Evolutionary conservation across 2,113 vertebrate genomes (phyloP), one percentile per base, ranked within the genome.

Genomic region (Leiothrix lutea): DNA sequence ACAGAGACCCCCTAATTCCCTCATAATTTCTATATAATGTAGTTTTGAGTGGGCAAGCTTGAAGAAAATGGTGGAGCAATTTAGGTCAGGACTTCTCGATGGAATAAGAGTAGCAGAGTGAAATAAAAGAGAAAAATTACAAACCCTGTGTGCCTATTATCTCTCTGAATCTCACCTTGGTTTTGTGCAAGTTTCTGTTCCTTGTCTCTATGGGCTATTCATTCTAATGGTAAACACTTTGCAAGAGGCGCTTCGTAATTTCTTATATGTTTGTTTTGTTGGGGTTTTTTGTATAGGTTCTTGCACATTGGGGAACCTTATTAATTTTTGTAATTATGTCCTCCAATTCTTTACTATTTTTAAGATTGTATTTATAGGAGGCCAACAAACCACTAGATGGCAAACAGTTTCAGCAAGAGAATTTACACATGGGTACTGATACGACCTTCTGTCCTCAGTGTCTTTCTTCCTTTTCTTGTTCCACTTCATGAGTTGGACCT

Each of bases 341-440:
- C 33, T 88, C 29, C 31, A 62, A 5, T 42, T 31, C 57, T 86
- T 54, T 47, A 36, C 21, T 61, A 4, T 53, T 78, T 79, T 67
- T 12, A 64, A 69, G n/a, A 45, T 40, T 53, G 2, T 62, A n/a
- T 88, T 77, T 95, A 38, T 53, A 80, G 83, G 31, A 75, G 8
- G 31, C 57, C 8, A 79, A 75, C n/a, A 87, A 75, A 56, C 91
- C 91, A 86, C 92, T 94, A 95, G 91, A 64, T 92, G 95, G 92
- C 96, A 86, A 96, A 67, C 75, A 56, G 40, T 84, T 95, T 95
- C 77, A 89, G 42, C 36, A 67, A 64, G 44, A 88, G 62, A 64
- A 51, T 54, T 80, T 66, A 71, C 1, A 1, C 13, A 22, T 12
- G 24, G 25, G 3, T 70, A 21, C 51, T 66, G 11, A 36, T 29